Evolutionary conservation across 2,888 invertebrate species (phyloP), one percentile per base, ranked within the genome.

Genomic region (Drosophila histrio): DNA sequence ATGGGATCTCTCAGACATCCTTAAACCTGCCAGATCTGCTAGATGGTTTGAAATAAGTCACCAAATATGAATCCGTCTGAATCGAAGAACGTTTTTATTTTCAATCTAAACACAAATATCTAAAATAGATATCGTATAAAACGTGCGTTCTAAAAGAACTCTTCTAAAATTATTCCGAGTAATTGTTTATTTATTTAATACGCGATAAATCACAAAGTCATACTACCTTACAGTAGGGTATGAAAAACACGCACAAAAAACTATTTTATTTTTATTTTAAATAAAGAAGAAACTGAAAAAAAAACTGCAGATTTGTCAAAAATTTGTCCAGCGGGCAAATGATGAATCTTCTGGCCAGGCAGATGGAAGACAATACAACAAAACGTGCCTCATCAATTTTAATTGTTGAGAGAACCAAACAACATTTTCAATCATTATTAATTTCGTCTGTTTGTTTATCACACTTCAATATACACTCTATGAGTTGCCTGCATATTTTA

Each of bases 341-440:
- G 62, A 77, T 57, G 46, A 65, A 49, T 57, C 41, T 63, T 43
- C 22, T 17, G 11, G n/a, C 17, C 36, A 22, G 39, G 38, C 41
- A 30, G 58, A 64, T 66, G 36, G 28, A 59, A 62, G 47, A 41
- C 43, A 50, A 50, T 50, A 34, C 50, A 26, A 36, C 28, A 50
- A 46, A 47, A 49, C 56, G 38, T 44, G 49, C 52, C 65, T 66
- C 72, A 81, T 81, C 72, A 81, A 70, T 78, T 70, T 78, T 56
- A 72, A 78, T 85, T 78, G 79, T 61, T 63, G 52, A 28, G 61
- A 28, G 22, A 64, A 62, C 50, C 46, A 11, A 59, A 70, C 46
- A 66, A 76, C 50, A 54, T 62, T 49, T 65, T 65, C 41, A 77
- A 85, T 80, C 64, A 71, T 84, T 77, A 73, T 80, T 74, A 64